Evolutionary conservation across 2,113 vertebrate species (phyloP).

Genomic region (Dasyornis broadbenti): DNA sequence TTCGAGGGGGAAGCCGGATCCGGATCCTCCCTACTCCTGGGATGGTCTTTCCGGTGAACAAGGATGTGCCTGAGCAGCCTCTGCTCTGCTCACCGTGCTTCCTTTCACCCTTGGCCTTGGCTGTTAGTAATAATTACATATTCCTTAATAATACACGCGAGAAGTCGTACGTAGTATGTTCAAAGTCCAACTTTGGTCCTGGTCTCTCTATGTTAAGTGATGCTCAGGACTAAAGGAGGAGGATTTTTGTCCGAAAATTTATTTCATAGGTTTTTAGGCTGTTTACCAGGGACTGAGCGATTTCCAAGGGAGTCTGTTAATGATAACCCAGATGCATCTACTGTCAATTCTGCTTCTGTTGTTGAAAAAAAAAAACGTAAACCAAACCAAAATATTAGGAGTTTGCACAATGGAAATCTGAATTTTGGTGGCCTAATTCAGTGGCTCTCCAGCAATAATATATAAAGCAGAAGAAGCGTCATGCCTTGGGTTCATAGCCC

Average conservation of each 20-base stretch:
- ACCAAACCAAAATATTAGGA: fast-evolving
- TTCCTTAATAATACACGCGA: neutral
- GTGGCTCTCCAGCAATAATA: neutral
- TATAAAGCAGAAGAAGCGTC: neutral
- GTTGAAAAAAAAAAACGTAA: neutral
- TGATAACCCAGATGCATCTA: no score
- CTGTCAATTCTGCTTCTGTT: fast-evolving
- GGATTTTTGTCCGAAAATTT: neutral
- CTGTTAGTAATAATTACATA: fast-evolving
- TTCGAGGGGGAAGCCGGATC: no score
- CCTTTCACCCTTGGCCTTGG: neutral
- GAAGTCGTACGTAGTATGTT: fast-evolving
- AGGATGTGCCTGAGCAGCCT: neutral
- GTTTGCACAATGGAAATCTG: neutral
- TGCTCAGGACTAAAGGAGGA: neutral
- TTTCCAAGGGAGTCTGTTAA: neutral
- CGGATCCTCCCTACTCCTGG: neutral
- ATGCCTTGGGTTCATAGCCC: neutral
- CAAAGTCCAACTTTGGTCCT: neutral
- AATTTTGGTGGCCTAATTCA: neutral
- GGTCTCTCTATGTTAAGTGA: neutral
- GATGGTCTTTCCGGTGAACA: no score
- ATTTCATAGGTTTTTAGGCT: neutral
- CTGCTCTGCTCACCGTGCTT: neutral
- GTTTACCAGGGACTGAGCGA: neutral